A percentile compares a stretch with the other conserved stretches of the same genome.
Evolutionary conservation across 2,797 vertebrate genomes (phyloP).

Genomic region (Notolabrus celidotus): DNA sequence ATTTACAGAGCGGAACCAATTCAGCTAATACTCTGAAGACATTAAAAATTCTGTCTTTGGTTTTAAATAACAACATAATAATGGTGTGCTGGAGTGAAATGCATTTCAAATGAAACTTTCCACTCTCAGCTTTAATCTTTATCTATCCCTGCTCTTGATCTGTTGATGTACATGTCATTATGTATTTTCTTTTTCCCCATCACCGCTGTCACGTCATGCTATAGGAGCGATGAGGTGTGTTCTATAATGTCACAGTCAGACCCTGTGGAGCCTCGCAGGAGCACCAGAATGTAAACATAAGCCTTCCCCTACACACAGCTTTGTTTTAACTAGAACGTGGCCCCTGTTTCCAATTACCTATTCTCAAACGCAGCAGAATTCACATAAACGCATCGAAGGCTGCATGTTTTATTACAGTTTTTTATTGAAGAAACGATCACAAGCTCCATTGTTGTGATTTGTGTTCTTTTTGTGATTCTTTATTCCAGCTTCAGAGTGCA

Average conservation of each 20-base stretch:
- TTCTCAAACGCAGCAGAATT: conserved; percentile 56
- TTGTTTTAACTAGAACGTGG: conserved; percentile 75
- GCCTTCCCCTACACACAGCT: conserved; percentile 65
- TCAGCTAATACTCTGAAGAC: conserved; percentile 29
- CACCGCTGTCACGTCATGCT: conserved; percentile 56
- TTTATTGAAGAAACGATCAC: conserved; percentile 61
- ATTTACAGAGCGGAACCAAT: conserved; percentile 49
- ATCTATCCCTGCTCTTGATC: conserved; percentile 18
- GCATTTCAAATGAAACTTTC: conserved; percentile 9
- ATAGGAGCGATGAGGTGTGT: conserved; percentile 66
- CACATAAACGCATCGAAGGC: conserved; percentile 59
- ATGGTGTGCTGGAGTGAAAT: not conserved
- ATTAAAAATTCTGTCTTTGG: conserved; percentile 6
- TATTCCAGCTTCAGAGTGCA: conserved; percentile 26
- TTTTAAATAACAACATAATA: conserved; percentile 4
- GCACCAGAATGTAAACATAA: conserved; percentile 79
- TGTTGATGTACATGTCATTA: conserved; percentile 30
- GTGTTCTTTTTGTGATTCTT: conserved; percentile 47
- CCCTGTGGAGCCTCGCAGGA: conserved; percentile 75
- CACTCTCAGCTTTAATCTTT: conserved; percentile 15
- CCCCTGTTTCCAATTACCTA: conserved; percentile 81
- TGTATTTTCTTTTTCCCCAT: conserved; percentile 9
- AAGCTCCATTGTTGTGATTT: conserved; percentile 52
- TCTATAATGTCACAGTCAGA: conserved; percentile 78
- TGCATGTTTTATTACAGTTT: conserved; percentile 45